phyloP scores from a whole-genome alignment of 37 sponge, comb jelly and placozoan genomes.

The Halichondria panicea region DNA sequence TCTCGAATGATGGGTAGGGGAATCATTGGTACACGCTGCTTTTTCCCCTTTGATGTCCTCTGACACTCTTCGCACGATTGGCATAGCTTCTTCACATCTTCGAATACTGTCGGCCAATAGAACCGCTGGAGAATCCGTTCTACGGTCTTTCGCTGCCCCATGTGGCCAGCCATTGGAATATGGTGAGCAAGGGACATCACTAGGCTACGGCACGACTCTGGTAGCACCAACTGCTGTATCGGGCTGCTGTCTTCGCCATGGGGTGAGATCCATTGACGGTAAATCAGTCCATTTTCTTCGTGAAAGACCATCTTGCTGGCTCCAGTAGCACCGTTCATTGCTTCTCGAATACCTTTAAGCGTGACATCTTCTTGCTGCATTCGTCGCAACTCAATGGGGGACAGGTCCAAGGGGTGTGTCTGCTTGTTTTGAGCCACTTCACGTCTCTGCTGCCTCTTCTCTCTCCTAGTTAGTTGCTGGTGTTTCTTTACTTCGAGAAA shows the following conservation, averaged over 20 bases:
- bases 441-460: no score
- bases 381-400: no score
- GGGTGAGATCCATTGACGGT: neutral
- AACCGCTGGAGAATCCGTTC: slow-evolving; percentile 31
- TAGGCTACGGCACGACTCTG: neutral
- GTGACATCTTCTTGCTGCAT: neutral
- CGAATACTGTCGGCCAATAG: slow-evolving; percentile 52
- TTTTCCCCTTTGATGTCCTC: neutral
- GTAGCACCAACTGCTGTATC: slow-evolving; percentile 56
- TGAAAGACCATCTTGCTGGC: neutral
- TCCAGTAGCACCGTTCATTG: neutral
- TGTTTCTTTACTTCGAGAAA: no score
- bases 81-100: slow-evolving; percentile 38
- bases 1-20: slow-evolving; percentile 31
- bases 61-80: slow-evolving; percentile 36
- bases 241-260: neutral
- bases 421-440: no score
- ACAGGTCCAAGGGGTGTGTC: no score
- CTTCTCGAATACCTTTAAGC: neutral
- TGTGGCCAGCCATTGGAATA: slow-evolving; percentile 48
- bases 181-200: slow-evolving; percentile 34
- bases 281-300: neutral
- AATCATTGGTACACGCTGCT: slow-evolving; percentile 26
- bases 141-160: no score
- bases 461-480: no score